A percentile compares a stretch with the other conserved stretches of the same genome.
Conservation (phyloP, 1,140 invertebrate genomes). For the Calosoma granatense region DNA sequence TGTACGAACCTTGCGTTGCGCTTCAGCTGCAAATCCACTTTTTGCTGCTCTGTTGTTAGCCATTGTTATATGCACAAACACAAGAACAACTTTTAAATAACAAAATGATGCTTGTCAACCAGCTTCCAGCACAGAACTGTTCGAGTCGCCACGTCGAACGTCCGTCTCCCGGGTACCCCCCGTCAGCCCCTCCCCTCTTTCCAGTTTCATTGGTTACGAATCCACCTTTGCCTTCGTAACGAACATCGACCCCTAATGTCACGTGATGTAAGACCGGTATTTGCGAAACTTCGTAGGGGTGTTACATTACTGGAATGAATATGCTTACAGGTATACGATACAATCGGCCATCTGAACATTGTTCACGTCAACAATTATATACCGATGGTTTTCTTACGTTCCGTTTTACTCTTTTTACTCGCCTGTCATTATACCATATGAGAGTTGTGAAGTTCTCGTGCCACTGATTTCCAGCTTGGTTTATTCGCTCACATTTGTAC, state of each 20-base stretch:
- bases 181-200: not conserved
- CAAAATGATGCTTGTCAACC: not conserved
- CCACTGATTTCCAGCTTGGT: no score
- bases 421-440: no score
- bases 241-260: not conserved
- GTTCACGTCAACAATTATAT: no score
- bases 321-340: not conserved
- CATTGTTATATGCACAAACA: constrained; percentile 42
- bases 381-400: no score
- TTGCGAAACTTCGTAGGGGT: no score
- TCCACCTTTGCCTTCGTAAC: not conserved
- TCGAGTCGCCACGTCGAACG: not conserved
- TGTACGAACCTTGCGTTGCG: constrained; percentile 77
- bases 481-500: no score
- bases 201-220: not conserved
- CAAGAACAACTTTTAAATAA: not conserved
- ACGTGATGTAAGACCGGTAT: not conserved
- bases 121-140: not conserved
- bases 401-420: no score
- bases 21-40: constrained; percentile 88
- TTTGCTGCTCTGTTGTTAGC: constrained; percentile 81
- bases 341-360: no score
- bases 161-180: not conserved
- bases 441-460: no score
- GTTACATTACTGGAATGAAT: not conserved